Evolutionary conservation across 2,888 invertebrate genomes (phyloP), one percentile per base, ranked within the genome.

Genomic region (Catonia carolina): DNA sequence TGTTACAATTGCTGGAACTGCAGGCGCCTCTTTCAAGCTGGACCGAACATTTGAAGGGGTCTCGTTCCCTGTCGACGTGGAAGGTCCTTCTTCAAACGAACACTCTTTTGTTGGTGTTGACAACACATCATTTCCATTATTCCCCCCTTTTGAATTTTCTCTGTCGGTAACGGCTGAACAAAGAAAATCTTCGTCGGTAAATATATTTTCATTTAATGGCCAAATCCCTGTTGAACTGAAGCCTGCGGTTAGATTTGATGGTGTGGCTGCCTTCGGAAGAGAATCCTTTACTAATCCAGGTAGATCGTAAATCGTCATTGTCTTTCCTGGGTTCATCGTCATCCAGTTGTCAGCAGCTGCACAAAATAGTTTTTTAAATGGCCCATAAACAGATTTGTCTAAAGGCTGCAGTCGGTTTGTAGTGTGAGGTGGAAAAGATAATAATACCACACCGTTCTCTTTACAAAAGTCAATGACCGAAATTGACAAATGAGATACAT

Each of bases 111-210:
- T n/a, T 36, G 31, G 18, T 17, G 55, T 6, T 14, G 31, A 49
- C 3, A 12, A 37, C 17, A 18, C 20, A 18, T 35, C 18, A 41
- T 20, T n/a, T n/a, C n/a, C n/a, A n/a, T 20, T 18, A 41, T 18
- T 20, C 41, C 22, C 20, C 3, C 10, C 20, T 22, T 41, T 10
- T 41, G 41, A 12, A 17, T 18, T 6, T 8, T 18, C 20, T 3
- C 41, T 10, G 22, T n/a, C 61, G 54, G 55, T 27, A 56, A 27
- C 56, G 53, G 48, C n/a, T n/a, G n/a, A n/a, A n/a, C 51, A 27
- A 2, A 61, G n/a, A 27, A 27, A 8, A 8, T 27, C 27, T 27
- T 27, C 27, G 27, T 27, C 8, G 27, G 5, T 27, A 6, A 6
- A 27, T 27, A 27, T 27, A 27, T 27, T 6, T 8, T 27, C 27